Evolutionary conservation across 2,888 invertebrate species (phyloP), one percentile per base, ranked within the genome.

Genomic region (Rhagonycha fulva): DNA sequence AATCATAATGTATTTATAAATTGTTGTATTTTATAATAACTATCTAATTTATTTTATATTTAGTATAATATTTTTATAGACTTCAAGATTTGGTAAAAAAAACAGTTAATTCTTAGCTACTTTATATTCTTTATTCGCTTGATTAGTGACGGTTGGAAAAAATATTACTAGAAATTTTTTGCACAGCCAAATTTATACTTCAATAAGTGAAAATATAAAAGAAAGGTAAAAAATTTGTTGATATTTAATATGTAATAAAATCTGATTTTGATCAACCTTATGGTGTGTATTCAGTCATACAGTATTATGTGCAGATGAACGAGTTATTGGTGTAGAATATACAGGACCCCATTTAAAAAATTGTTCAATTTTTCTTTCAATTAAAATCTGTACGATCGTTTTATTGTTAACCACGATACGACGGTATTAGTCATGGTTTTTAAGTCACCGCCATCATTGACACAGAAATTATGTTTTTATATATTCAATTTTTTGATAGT

Each of bases 211-310:
- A 47, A 47, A 47, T n/a, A 47, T 47, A 47, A 62, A 62, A 62
- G 14, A 23, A 62, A 10, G 3, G 14, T 19, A 61, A 19, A 66
- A 24, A 66, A 24, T 66, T 14, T n/a, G 63, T 47, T 66, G 63
- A 66, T 66, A 66, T 66, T 66, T 66, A 66, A 66, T 66, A 66
- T 19, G 63, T 66, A 66, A 66, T 24, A 24, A 66, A 66, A 66
- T 66, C 24, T 66, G 63, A 66, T 66, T 66, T 66, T 26, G 63
- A 24, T 24, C 63, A 66, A 66, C 63, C 63, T 66, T 66, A 24
- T 66, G 24, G 24, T 23, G 26, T 66, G 63, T 66, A 66, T 66
- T 63, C 63, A 66, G 63, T 66, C 63, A 24, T 24, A 24, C 23
- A 24, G 7, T 9, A 66, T 66, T 66, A 66, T 66, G 24, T 24